Base-by-base conservation (phyloP, 2,113 vertebrate genomes). In the Accipiter cooperii region DNA sequence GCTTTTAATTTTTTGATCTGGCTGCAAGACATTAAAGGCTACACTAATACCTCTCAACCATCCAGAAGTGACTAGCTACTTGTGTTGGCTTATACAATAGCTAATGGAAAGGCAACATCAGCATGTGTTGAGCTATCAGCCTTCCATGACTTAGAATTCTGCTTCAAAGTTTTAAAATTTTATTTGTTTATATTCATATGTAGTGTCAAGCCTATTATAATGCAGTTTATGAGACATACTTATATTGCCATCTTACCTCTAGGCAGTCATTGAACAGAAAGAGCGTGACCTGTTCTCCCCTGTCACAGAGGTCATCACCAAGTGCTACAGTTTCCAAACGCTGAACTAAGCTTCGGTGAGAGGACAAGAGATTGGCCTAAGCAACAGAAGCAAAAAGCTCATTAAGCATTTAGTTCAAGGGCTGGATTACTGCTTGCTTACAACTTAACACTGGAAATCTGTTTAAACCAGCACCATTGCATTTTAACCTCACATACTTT, bases 201-300 rank as follows among this genome's bases (percentile, higher is more conserved):
- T 9, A 71, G 14, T 7, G 20, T 54, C 38, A 88, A 90, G 19
- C 24, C 44, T 63, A 83, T 33, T 47, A n/a, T 15, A 89, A 68
- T 61, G 52, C 74, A 79, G 40, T 49, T 89, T 57, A 58, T 20
- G 47, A 84, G 44, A 51, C 18, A 34, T 12, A 60, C 64, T 90
- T 51, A 10, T 8, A 42, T 6, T 63, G 58, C 6, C 47, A 55
- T 40, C 95, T 98, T 97, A 99, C 99, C 99, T 99, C 99, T 4
- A 99, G 98, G 95, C 99, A 99, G 95, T 99, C 99, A 80, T 98
- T 99, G 98, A 99, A 99, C 84, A 99, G 99, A 78, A 99, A 99
- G 57, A 99, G 98, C 1, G 99, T 99, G 84, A 99, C 99, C 81
- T 99, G 98, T 89, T 99, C 99, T 57, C 99, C 99, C 55, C 99